Evolutionary conservation across 2,113 vertebrate genomes (phyloP).

Genomic region (Girardinichthys multiradiatus): DNA sequence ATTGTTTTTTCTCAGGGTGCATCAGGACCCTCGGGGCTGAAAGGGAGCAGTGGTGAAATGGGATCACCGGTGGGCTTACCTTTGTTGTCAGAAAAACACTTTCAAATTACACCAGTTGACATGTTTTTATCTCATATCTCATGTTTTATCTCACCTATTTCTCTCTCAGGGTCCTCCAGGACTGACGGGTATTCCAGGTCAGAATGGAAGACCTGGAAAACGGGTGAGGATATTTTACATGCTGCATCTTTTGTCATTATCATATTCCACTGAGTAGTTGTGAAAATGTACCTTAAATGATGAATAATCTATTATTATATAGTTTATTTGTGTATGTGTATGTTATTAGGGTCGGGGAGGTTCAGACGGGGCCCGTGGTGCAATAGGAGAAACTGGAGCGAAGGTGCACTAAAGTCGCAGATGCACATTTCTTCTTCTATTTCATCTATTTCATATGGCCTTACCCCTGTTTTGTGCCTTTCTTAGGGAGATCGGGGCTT

Average conservation of each 20-base stretch:
- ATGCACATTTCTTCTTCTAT: neutral
- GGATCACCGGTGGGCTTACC: constrained; percentile 84
- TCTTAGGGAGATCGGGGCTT: constrained; percentile 93
- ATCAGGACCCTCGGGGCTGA: constrained; percentile 86
- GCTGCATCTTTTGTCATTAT: neutral
- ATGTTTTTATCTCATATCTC: neutral
- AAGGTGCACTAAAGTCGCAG: constrained; percentile 81
- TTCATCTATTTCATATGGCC: neutral
- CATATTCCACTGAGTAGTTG: neutral
- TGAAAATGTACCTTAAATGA: neutral
- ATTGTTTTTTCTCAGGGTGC: constrained; percentile 78
- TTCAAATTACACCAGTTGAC: neutral
- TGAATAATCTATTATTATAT: neutral
- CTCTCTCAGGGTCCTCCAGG: constrained; percentile 72
- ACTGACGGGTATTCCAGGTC: constrained; percentile 63
- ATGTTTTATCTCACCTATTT: neutral
- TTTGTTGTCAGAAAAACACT: constrained; percentile 9
- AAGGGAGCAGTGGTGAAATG: constrained; percentile 86
- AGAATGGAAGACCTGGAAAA: constrained; percentile 76
- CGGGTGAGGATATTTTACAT: constrained; percentile 54
- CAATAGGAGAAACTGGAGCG: constrained; percentile 89
- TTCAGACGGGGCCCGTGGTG: constrained; percentile 89
- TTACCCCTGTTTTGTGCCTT: neutral
- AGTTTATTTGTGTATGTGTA: constrained; percentile 22
- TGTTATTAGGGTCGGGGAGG: constrained; percentile 87